These are phyloP conservation scores for Halichoerus grypus DNA, from an alignment of 2,113 vertebrate genomes.

Conservation along the genomic window DNA sequence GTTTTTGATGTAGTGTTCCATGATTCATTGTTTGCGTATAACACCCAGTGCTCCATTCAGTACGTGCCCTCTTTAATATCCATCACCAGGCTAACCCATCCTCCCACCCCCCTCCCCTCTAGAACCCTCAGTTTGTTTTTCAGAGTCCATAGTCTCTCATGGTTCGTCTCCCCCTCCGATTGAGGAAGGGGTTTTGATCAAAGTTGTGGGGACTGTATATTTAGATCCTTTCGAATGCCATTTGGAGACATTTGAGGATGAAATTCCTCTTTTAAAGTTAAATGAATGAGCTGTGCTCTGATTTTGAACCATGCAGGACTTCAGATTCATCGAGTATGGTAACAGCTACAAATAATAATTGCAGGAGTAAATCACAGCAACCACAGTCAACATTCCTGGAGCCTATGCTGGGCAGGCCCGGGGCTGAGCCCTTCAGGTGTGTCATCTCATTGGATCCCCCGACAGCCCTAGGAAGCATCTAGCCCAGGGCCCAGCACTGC, in stretches of 20 bases:
- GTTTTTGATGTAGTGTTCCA: too few relatives aligned
- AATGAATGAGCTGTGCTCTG: neutral
- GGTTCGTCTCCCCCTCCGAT: too few relatives aligned
- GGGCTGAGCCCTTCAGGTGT: neutral
- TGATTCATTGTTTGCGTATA: too few relatives aligned
- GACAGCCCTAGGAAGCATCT: neutral
- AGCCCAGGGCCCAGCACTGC: too few relatives aligned
- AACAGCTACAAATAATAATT: neutral
- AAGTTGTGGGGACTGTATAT: neutral
- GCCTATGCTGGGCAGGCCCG: neutral
- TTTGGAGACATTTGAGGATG: neutral
- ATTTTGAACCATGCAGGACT: constrained; percentile 6
- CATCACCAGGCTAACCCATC: too few relatives aligned
- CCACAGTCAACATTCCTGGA: neutral
- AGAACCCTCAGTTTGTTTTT: too few relatives aligned
- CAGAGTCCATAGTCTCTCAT: too few relatives aligned
- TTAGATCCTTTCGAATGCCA: neutral
- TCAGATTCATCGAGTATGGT: neutral
- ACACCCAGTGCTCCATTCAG: too few relatives aligned
- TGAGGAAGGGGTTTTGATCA: neutral
- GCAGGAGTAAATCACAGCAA: neutral
- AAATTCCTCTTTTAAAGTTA: neutral
- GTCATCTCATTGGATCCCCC: neutral
- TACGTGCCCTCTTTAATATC: too few relatives aligned
- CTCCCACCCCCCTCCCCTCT: too few relatives aligned